Conservation (phyloP, 2,113 vertebrate genomes). For the Nothoprocta perdicaria region DNA sequence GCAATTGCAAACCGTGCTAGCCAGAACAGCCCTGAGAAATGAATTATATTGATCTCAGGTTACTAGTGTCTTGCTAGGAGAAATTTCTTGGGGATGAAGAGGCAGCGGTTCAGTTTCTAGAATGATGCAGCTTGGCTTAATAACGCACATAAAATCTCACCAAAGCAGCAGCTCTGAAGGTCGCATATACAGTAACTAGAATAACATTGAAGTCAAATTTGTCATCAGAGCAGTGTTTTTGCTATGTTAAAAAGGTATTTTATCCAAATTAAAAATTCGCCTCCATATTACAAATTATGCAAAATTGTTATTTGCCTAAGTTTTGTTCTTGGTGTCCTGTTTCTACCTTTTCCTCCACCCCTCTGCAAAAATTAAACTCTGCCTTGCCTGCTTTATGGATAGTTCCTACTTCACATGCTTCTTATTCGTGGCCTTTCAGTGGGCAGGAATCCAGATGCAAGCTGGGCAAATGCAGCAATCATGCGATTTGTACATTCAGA, state of each 20-base stretch:
- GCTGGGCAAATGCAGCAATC: background rate
- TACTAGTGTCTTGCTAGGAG: background rate
- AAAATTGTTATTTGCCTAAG: too few species aligned
- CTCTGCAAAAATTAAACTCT: background rate
- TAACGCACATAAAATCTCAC: background rate
- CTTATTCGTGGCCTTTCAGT: background rate
- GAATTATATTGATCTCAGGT: conserved; percentile 1
- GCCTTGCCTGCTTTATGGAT: background rate
- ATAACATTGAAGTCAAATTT: background rate
- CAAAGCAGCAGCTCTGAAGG: background rate
- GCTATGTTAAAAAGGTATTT: background rate
- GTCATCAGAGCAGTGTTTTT: background rate
- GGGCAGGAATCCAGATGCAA: background rate
- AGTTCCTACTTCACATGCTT: background rate
- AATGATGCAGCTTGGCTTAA: background rate
- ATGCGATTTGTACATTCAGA: background rate
- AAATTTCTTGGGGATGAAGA: background rate
- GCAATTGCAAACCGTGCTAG: background rate
- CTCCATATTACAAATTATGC: background rate
- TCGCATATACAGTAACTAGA: background rate
- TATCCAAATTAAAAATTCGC: background rate
- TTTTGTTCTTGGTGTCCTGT: background rate
- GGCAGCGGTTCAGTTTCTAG: background rate
- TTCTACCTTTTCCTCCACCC: background rate
- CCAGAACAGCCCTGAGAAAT: background rate